phyloP scores from a whole-genome alignment of 2,888 invertebrate species.

The Arctia plantaginis region DNA sequence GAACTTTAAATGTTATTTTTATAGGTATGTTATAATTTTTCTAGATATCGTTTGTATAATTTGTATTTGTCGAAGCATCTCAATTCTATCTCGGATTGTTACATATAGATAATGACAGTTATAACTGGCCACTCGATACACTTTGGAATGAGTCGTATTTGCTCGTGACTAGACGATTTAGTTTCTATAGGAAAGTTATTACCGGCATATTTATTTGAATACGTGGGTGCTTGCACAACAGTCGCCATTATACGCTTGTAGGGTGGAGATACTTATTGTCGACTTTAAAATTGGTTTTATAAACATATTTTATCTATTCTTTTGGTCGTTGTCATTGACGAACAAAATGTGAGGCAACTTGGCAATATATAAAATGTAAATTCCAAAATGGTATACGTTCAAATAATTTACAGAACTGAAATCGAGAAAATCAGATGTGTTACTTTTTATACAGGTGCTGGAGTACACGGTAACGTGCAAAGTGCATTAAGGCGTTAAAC shows the following conservation, averaged over 20 bases:
- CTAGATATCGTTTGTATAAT: slow-evolving; percentile 22
- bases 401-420: not conserved
- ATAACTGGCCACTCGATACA: slow-evolving; percentile 51
- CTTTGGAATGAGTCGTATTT: slow-evolving; percentile 60
- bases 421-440: not conserved
- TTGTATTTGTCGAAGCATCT: slow-evolving; percentile 49
- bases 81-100: slow-evolving; percentile 55
- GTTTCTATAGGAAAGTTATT: slow-evolving; percentile 84
- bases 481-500: not conserved
- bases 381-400: not conserved
- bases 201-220: slow-evolving; percentile 80
- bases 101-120: slow-evolving; percentile 61
- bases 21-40: slow-evolving; percentile 2
- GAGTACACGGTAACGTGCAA: not conserved
- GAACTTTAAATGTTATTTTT: not conserved
- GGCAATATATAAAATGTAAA: not conserved
- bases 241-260: slow-evolving; percentile 64
- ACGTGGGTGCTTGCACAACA: slow-evolving; percentile 82
- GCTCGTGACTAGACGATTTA: slow-evolving; percentile 83
- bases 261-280: slow-evolving; percentile 40
- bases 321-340: not conserved
- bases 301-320: not conserved
- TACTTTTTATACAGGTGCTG: not conserved
- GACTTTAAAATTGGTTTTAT: not conserved
- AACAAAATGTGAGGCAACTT: not conserved